Evolutionary conservation across 2,113 vertebrate species (phyloP).

Genomic region (Typhlomys cinereus): DNA sequence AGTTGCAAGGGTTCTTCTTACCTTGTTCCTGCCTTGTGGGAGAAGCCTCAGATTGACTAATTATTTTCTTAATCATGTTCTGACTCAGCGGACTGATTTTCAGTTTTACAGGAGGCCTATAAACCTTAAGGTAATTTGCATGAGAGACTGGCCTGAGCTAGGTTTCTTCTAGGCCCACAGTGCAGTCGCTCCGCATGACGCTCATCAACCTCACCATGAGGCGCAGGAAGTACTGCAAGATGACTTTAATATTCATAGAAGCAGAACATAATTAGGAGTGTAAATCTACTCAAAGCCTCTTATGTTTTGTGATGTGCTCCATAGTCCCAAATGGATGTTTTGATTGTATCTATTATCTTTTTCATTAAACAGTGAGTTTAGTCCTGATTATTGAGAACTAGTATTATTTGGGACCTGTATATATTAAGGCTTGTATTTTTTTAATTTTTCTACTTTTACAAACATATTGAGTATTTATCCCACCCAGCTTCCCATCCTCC

Average conservation of each 20-base stretch:
- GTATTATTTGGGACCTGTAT: not conserved
- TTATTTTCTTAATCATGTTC: slow-evolving; percentile 26
- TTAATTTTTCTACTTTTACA: too few relatives aligned
- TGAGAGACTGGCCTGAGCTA: not conserved
- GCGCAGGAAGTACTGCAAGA: not conserved
- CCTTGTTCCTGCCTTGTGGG: not conserved
- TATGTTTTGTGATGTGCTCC: not conserved
- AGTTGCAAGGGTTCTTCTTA: not conserved
- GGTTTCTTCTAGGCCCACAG: not conserved
- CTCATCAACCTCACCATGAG: not conserved
- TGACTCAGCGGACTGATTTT: slow-evolving; percentile 7
- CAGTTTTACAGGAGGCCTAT: not conserved
- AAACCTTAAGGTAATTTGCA: not conserved
- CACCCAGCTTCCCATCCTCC: too few relatives aligned
- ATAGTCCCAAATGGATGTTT: slow-evolving; percentile 22
- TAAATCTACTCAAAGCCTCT: slow-evolving; percentile 25
- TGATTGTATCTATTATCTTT: not conserved
- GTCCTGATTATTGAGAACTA: not conserved
- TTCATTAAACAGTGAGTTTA: slow-evolving; percentile 31
- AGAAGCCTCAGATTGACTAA: not conserved
- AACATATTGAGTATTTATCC: too few relatives aligned
- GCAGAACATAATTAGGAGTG: slow-evolving; percentile 50
- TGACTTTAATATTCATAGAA: slow-evolving; percentile 56
- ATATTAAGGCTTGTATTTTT: too few relatives aligned
- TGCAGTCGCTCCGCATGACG: not conserved